Evolutionary conservation across 1,140 invertebrate species (phyloP), one percentile per base, ranked within the genome.

Genomic region (Zophobas morio): DNA sequence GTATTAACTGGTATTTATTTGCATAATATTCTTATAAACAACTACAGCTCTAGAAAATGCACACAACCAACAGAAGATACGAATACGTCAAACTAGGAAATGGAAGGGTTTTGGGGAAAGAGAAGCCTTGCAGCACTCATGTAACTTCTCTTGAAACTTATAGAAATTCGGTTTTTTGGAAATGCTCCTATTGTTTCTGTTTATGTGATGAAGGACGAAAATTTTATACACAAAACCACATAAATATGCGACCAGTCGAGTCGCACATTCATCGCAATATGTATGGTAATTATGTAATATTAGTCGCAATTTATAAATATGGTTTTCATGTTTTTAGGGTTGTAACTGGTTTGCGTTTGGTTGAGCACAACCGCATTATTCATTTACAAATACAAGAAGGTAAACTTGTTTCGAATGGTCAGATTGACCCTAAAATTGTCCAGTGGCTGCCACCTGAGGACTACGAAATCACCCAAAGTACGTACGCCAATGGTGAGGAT

Each of bases 171-270:
- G 82, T 94, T 0, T 91, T 95, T 75, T 94, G 91, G 89, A 94
- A 96, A 84, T 96, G 95, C 86, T 94, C 93, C 39, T 96, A 96
- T 84, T 96, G 95, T 84, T 91, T 96, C 82, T 96, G 95, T 82
- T 88, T 93, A 39, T 96, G 95, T 84, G 95, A 96, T 83, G 94
- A 95, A 82, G 54, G 34, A 34, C 86, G 89, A 71, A 89, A 90
- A 39, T 60, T 87, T 0, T 88, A 87, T 70, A 93, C 93, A 1
- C 92, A 96, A 83, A 90, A 95, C 76, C 94, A 92, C 85, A 92
- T 96, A 85, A 96, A 93, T 86, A 86, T 96, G 60, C 86, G 89
- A 46, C 3, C 42, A 4, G 42, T 46, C 42, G 8, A 46, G 20
- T 20, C 42, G 53, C 88, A 91, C 57, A 89, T 89, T 0, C 20